Evolutionary conservation across 1,140 invertebrate genomes (phyloP).

Genomic region (Macrobrachium rosenbergii): DNA sequence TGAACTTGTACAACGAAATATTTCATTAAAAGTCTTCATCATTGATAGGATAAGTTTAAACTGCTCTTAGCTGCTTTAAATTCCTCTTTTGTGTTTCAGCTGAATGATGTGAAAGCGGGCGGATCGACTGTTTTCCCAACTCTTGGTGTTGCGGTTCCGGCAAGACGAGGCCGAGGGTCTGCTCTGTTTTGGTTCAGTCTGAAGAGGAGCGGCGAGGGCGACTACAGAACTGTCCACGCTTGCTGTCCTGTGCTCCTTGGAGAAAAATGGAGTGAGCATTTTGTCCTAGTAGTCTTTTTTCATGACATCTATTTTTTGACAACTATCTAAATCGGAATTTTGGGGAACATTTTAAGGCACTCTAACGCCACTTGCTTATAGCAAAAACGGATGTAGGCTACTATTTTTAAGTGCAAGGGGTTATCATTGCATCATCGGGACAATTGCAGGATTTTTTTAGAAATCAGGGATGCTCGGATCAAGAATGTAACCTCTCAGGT

Average conservation of each 20-base stretch:
- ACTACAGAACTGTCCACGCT: constrained; percentile 92
- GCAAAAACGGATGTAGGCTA: too few species aligned
- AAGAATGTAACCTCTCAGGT: too few species aligned
- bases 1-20: too few species aligned
- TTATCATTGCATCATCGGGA: too few species aligned
- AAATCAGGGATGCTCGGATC: too few species aligned
- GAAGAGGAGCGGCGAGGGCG: constrained; percentile 91
- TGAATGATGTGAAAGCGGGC: constrained; percentile 95
- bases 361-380: too few species aligned
- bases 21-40: too few species aligned
- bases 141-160: constrained; percentile 86
- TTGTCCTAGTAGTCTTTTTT: too few species aligned
- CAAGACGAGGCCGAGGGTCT: constrained; percentile 89
- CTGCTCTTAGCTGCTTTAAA: not conserved
- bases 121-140: constrained; percentile 96
- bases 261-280: constrained; percentile 80
- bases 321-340: not conserved
- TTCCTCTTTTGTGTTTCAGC: constrained; percentile 75
- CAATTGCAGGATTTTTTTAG: too few species aligned
- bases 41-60: too few species aligned
- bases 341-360: too few species aligned
- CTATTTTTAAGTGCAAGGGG: too few species aligned
- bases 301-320: not conserved
- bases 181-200: constrained; percentile 98
- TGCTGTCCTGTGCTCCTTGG: constrained; percentile 97